A percentile compares a stretch with the other conserved stretches of the same genome.
phyloP scores from a whole-genome alignment of 30 jellyfish, hydroid and myxozoan species.

The Aurelia sp. region DNA sequence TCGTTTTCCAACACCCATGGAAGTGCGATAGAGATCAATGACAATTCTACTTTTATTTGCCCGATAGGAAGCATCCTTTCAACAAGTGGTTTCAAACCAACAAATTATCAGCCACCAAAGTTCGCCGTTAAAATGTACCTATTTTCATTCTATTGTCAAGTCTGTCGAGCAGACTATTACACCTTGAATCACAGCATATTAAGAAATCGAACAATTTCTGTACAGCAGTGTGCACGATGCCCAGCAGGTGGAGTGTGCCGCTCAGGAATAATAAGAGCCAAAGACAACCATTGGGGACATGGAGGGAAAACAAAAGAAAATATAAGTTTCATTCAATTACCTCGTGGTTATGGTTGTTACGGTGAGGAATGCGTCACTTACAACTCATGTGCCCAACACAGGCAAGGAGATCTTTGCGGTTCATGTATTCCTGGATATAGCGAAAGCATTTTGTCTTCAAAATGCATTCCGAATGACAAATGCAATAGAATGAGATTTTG shows the following conservation, averaged over 20 bases:
- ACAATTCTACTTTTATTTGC: not conserved
- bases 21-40: not conserved
- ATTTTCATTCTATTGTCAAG: not conserved
- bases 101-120: no score
- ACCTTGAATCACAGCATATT: not conserved
- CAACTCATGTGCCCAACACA: not conserved
- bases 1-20: not conserved
- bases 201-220: not conserved
- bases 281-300: constrained; percentile 2
- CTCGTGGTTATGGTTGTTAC: not conserved
- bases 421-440: not conserved
- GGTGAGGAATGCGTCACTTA: not conserved
- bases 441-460: not conserved
- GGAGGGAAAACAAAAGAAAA: not conserved
- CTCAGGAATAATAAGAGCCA: constrained; percentile 5
- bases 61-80: constrained; percentile 6
- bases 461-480: not conserved
- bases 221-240: not conserved
- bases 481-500: not conserved
- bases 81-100: not conserved
- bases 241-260: constrained; percentile 1
- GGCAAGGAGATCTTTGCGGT: not conserved
- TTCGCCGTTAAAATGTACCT: not conserved
- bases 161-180: not conserved
- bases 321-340: not conserved